Percentiles rank a stretch among this genome's conserved stretches.
Conservation (phyloP, 1,140 invertebrate species). For the Drosophila orena region DNA sequence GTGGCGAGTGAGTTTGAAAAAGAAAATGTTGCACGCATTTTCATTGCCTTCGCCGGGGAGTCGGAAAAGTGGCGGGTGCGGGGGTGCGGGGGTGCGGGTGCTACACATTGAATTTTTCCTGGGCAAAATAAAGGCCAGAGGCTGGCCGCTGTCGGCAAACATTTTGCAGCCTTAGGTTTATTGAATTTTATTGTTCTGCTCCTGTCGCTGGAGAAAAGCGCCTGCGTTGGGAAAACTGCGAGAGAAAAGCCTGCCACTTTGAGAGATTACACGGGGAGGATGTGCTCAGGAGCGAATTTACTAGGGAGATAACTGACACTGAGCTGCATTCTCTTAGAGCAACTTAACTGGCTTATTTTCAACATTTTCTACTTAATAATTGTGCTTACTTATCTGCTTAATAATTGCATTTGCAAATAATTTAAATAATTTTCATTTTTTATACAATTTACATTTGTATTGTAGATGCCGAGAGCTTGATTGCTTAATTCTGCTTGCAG, state of each 20-base stretch:
- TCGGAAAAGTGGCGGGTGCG: not conserved
- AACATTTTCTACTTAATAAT: too few species aligned
- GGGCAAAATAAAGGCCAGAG: conserved; percentile 31
- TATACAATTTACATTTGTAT: not conserved
- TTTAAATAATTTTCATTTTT: too few species aligned
- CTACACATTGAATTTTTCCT: not conserved
- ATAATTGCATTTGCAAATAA: too few species aligned
- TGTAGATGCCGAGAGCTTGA: not conserved
- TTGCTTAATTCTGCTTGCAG: not conserved
- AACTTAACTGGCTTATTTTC: not conserved
- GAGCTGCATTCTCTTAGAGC: not conserved
- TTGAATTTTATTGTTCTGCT: conserved; percentile 69
- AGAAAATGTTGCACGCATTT: conserved; percentile 26
- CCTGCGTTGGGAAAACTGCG: conserved; percentile 33
- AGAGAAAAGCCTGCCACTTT: conserved; percentile 1
- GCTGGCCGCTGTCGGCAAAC: conserved; percentile 68
- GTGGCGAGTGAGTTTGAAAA: not conserved
- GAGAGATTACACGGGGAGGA: not conserved
- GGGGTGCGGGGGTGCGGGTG: not conserved
- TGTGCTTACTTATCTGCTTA: too few species aligned
- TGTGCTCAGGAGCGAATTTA: not conserved
- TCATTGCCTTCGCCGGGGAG: conserved; percentile 65
- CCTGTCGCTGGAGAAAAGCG: conserved; percentile 30
- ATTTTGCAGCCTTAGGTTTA: conserved; percentile 57
- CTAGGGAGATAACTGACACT: not conserved